Base-by-base conservation (phyloP, 2,888 invertebrate genomes). In the Catocala sponsa region DNA sequence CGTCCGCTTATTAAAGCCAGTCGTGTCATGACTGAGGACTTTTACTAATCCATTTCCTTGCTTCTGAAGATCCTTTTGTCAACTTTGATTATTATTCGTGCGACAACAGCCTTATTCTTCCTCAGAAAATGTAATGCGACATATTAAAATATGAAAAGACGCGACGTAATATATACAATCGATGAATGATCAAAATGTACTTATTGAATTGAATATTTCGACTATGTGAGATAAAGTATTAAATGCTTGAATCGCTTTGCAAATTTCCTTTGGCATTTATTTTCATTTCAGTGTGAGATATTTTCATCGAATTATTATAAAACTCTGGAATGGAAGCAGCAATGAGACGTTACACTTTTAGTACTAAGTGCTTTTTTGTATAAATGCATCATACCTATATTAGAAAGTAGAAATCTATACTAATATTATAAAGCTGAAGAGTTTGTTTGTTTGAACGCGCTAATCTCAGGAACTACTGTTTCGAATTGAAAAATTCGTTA, bases 81-180 rank as follows among this genome's bases (percentile, higher is more conserved):
- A 74, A 66, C 71, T 74, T 74, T 72, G 70, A 81, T 78, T 80
- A 81, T 78, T 80, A 76, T 82, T 75, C 68, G 59, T 61, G 59
- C 72, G 68, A 73, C 74, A 80, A 79, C 70, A 76, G 70, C 61
- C 70, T 70, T 69, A 76, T 74, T 66, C 67, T 78, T 63, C 53
- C 74, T 59, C 68, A 67, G 66, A 68, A 73, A 66, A 71, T 65
- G 58, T 62, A 66, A 79, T 68, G 72, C 74, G 59, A 75, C 69
- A 73, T 72, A 65, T 55, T 72, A 52, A 58, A 65, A 72, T 63
- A 64, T 62, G 54, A 65, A 70, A 68, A 47, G 12, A 65, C 25
- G 53, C 54, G 46, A 46, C 59, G 42, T 59, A 65, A 68, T 64
- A 58, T 67, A 59, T 54, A 55, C 48, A 63, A 55, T 38, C 47